phyloP scores from a whole-genome alignment of 2,113 vertebrate species.

The Bolborhynchus lineola region DNA sequence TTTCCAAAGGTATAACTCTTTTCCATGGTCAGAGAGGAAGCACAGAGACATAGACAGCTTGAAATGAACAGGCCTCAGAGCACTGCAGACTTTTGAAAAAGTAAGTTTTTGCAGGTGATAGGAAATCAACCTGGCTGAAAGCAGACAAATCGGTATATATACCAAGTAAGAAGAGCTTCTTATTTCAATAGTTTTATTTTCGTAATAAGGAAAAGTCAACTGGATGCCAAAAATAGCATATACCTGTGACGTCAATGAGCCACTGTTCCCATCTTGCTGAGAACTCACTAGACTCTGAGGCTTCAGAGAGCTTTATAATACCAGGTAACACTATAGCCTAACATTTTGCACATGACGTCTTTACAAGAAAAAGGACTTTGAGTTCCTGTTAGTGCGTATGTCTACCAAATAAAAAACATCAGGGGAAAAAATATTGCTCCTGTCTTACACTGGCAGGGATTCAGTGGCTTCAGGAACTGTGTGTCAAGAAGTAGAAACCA shows the following conservation, averaged over 20 bases:
- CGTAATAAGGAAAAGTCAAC: constrained; percentile 20
- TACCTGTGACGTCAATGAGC: constrained; percentile 31
- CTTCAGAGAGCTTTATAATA: constrained; percentile 1
- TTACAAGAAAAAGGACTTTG: constrained; percentile 36
- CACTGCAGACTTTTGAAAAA: not conserved
- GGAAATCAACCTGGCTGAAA: not conserved
- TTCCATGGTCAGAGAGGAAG: not conserved
- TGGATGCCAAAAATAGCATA: constrained; percentile 21
- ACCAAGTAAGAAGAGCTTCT: not conserved
- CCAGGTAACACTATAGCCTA: constrained; percentile 50
- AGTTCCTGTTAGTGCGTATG: not conserved
- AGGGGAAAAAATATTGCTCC: not conserved
- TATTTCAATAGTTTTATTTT: constrained; percentile 16
- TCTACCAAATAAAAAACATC: constrained; percentile 5
- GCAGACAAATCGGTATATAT: not conserved
- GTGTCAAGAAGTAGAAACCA: not conserved
- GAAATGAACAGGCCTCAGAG: not conserved
- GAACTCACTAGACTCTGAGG: constrained; percentile 34
- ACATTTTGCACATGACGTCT: constrained; percentile 42
- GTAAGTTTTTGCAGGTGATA: not conserved
- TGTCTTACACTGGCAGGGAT: not conserved
- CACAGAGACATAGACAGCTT: not conserved
- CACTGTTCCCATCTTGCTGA: constrained; percentile 31
- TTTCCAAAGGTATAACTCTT: not conserved
- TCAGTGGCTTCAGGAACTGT: not conserved